These are phyloP conservation scores for Leistus spinibarbis DNA, from an alignment of 2,888 invertebrate species.

Conservation along the genomic window DNA sequence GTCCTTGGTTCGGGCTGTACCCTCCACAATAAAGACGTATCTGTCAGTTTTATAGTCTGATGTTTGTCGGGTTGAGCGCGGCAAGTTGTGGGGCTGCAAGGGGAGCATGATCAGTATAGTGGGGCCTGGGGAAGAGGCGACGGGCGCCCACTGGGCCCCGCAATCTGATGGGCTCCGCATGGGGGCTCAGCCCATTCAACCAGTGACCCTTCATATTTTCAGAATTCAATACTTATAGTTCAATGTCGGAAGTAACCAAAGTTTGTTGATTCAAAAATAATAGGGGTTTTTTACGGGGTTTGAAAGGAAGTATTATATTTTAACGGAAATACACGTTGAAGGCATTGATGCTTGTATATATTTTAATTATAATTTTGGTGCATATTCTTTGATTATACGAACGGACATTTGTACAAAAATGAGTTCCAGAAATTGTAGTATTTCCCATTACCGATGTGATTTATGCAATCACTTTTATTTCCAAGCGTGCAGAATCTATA, in stretches of 20 bases:
- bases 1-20: slow-evolving; percentile 43
- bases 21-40: slow-evolving; percentile 57
- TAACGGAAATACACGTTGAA: too few species aligned
- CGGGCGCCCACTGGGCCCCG: slow-evolving; percentile 16
- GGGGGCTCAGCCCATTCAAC: neutral
- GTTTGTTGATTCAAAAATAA: neutral
- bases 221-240: neutral
- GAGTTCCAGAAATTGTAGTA: too few species aligned
- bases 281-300: too few species aligned
- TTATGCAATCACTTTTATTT: too few species aligned
- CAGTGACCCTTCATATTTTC: slow-evolving; percentile 1
- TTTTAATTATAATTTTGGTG: too few species aligned
- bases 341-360: too few species aligned
- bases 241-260: neutral
- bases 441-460: too few species aligned
- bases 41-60: slow-evolving; percentile 54
- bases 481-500: too few species aligned
- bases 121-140: slow-evolving; percentile 49
- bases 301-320: too few species aligned
- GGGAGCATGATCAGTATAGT: slow-evolving; percentile 40
- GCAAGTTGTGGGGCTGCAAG: slow-evolving; percentile 39
- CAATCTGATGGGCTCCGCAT: neutral
- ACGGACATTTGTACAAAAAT: too few species aligned
- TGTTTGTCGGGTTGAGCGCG: slow-evolving; percentile 49
- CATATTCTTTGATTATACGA: too few species aligned